Base-by-base conservation (phyloP, 2,113 vertebrate genomes). In the Engraulis encrasicolus region DNA sequence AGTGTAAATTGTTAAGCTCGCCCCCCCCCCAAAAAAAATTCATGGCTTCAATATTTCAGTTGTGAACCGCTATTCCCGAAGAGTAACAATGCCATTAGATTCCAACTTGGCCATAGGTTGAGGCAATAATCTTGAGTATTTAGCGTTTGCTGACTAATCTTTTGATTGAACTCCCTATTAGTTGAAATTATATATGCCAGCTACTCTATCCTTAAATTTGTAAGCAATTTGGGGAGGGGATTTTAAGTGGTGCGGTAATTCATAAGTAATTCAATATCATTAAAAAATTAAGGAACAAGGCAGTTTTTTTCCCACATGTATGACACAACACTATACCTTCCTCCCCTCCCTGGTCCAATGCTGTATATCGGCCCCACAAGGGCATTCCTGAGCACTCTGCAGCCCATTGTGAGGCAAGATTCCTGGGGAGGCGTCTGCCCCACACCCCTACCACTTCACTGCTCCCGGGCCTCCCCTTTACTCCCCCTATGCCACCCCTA, bases 1-100 rank as follows among this genome's bases (percentile, higher is more conserved):
- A 93, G 92, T 93, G 94, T 94, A 95, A 94, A 95, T 95, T 94
- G 91, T 90, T 86, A 85, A 45, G n/a, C n/a, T n/a, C n/a, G n/a
- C n/a, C n/a, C n/a, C n/a, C n/a, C n/a, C n/a, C n/a, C n/a, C 40
- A 45, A 84, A 90, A 93, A 93, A 93, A 91, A 87, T 87, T 78
- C 83, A 87, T 23, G 85, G 90, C 88, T 89, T 88, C 81, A 87
- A 92, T 90, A 92, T 89, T 91, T 85, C 82, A 74, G 27, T n/a
- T 74, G 66, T 36, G 31, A 31, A 74, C 12, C 1, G 31, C 66
- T 74, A 74, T 74, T 74, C 34, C 66, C 66, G 2, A 34, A 17
- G 66, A 15, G 27, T 74, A 74, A 74, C 66, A 74, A 36, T 34
- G 66, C 27, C 34, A 74, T 74, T 34, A 74, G 66, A 74, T 34